Base-by-base conservation (phyloP, 2,113 vertebrate species). In the Dipodomys ordii region DNA sequence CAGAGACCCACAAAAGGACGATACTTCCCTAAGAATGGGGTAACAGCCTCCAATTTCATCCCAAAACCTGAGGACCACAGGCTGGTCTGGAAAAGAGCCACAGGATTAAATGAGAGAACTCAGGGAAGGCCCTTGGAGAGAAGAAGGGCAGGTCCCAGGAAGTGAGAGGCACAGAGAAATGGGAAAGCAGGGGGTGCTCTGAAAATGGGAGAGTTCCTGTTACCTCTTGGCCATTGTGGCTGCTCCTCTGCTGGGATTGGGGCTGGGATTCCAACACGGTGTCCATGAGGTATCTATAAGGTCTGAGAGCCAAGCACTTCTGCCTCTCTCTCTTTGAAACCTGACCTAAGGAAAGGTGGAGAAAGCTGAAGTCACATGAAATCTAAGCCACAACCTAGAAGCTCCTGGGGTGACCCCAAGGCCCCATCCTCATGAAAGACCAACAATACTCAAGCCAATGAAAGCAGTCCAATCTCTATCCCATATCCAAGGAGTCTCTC, bases 21-120 rank as follows among this genome's bases (percentile, higher is more conserved):
- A 39, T 68, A 97, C 2, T 95, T 97, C 32, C 98, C 97, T 95
- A 98, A 93, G n/a, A 98, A 98, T 0, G 98, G 98, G 64, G 92
- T 88, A 76, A 96, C 81, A 3, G 95, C 16, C 7, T 98, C 98
- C 96, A 98, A 87, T n/a, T 96, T 96, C 83, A 92, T 87, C 20
- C 90, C 90, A 9, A 94, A 88, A 23, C 87, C 88, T 0, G 83
- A 73, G 15, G 94, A 53, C 93, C 91, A 95, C 3, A 89, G 28
- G 6, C 80, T 88, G 77, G 93, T 76, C 98, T 98, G 95, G 12
- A 80, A 92, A 69, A 49, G 49, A 18, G 46, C 18, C 30, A 27
- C 67, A 72, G 15, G 8, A 57, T 16, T n/a, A 25, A 73, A 68
- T 93, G 10, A 93, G 53, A 69, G 72, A 67, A 80, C 6, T 80